Evolutionary conservation across 53 echinoderm and acorn worm genomes (phyloP).

Genomic region (Paracentrotus lividus): DNA sequence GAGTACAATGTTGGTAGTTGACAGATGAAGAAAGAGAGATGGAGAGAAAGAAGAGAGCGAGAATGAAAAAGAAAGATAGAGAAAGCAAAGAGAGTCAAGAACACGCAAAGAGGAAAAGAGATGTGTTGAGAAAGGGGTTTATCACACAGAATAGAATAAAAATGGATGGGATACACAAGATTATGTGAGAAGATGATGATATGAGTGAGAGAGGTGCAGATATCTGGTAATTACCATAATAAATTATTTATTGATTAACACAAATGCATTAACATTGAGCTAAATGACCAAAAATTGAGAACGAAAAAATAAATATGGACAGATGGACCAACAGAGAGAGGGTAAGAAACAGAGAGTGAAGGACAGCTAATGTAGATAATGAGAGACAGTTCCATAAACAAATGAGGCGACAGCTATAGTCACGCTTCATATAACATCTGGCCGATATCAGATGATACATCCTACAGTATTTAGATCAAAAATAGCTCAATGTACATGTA

Average conservation of each 20-base stretch:
- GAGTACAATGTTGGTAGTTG: not conserved
- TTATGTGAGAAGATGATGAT: not conserved
- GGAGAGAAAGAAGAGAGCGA: not conserved
- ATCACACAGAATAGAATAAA: too few species aligned
- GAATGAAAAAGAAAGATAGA: not conserved
- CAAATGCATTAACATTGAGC: not conserved
- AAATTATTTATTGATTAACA: not conserved
- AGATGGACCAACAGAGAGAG: not conserved
- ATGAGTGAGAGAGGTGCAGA: too few species aligned
- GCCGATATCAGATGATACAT: not conserved
- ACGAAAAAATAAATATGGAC: not conserved
- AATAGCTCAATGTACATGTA: not conserved
- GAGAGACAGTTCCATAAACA: conserved; percentile 29
- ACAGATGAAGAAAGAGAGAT: not conserved
- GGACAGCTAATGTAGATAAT: conserved; percentile 7
- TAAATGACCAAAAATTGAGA: not conserved
- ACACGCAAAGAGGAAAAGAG: not conserved
- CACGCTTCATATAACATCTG: not conserved
- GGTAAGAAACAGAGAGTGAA: not conserved
- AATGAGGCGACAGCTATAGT: not conserved
- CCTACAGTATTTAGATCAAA: not conserved
- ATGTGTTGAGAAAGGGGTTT: too few species aligned
- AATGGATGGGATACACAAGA: too few species aligned
- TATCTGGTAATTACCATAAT: not conserved
- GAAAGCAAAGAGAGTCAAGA: conserved; percentile 21